phyloP scores from a whole-genome alignment of 2,888 invertebrate genomes.

The Laspeyria flexula region DNA sequence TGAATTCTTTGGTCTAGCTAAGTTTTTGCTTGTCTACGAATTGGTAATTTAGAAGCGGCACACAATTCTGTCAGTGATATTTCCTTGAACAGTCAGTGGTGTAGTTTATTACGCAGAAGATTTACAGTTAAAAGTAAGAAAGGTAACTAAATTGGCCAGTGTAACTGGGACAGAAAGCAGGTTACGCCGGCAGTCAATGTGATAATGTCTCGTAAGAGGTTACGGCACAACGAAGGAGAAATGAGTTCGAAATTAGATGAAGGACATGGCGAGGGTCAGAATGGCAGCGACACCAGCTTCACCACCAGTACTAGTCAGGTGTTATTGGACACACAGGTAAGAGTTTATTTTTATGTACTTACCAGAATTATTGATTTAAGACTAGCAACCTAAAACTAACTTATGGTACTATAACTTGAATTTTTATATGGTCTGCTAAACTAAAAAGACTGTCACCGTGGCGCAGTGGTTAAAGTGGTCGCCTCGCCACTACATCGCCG shows the following conservation, averaged over 20 bases:
- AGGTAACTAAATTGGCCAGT: conserved; percentile 13
- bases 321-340: conserved; percentile 56
- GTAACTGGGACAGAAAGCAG: conserved; percentile 7
- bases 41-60: conserved; percentile 31
- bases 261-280: conserved; percentile 60
- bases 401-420: too few relatives aligned
- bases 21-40: conserved; percentile 16
- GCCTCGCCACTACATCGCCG: too few relatives aligned
- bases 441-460: too few relatives aligned
- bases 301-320: conserved; percentile 56
- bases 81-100: conserved; percentile 17
- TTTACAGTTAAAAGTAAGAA: conserved; percentile 7
- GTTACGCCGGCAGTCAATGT: conserved; percentile 56
- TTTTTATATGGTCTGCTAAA: too few relatives aligned
- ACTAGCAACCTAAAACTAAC: too few relatives aligned
- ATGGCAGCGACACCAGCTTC: conserved; percentile 68
- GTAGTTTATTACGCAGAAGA: conserved; percentile 15
- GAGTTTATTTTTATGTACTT: conserved; percentile 37
- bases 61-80: conserved; percentile 20
- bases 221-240: conserved; percentile 65
- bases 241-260: conserved; percentile 67
- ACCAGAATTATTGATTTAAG: too few relatives aligned
- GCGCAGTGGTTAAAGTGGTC: too few relatives aligned
- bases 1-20: conserved; percentile 1
- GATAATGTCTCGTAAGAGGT: conserved; percentile 80